Base-by-base conservation (phyloP, 2,888 invertebrate genomes). In the Lepas anatifera region DNA sequence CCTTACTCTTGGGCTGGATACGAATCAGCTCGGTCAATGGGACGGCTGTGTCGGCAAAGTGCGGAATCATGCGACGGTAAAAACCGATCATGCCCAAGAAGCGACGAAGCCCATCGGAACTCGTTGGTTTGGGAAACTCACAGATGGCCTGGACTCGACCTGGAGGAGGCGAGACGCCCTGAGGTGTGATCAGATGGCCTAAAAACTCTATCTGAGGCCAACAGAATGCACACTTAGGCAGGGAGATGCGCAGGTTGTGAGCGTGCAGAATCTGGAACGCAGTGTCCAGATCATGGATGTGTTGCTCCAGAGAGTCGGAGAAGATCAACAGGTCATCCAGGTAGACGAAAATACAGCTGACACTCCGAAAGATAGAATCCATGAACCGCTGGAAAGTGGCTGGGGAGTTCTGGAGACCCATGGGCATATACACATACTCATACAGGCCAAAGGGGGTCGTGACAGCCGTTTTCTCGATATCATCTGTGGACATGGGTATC, bases 361-460 rank as follows among this genome's bases (percentile, higher is more conserved):
- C 41, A 10, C 37, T 2, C 11, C 67, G n/a, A 37, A 66, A 43
- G 2, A 66, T 43, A 4, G 67, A 13, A 3, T 66, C 35, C 29
- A 66, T 66, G 13, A 35, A 4, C 10, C 16, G 29, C 16, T 66
- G 67, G 35, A 66, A 66, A 1, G 35, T 32, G 2, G 25, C 25
- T 1, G 25, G 37, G 2, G 11, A 6, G 43, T 37, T 18, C 35
- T 37, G 39, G 18, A 67, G 7, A 3, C 67, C 67, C 7, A 32
- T 16, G 1, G 25, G 52, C 71, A 71, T 71, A 6, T n/a, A 64
- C 2, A 39, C 7, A 16, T 67, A 69, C 41, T 72, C 67, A 22
- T 52, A 72, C 16, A 58, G 41, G 25, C 68, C 67, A 32, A 72
- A 72, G 4, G 68, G 68, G 6, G 70, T 70, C 7, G 25, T 69